Evolutionary conservation across 2,888 invertebrate species (phyloP), one percentile per base, ranked within the genome.

Genomic region (Tenthredo distinguenda): DNA sequence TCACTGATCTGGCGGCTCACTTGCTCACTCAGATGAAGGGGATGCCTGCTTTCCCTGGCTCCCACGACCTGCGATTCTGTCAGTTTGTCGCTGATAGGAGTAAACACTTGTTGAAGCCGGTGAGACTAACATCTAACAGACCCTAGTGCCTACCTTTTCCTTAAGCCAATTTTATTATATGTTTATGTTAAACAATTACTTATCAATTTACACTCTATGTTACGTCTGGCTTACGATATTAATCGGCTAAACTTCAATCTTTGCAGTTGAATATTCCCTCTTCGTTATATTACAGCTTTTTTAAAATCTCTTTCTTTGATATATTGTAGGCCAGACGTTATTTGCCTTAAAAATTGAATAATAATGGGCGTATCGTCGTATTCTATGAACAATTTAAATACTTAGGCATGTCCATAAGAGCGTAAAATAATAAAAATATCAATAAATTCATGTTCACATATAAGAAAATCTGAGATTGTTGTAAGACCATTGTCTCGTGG

Each of bases 11-110:
- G 93, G 92, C 92, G 93, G 92, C 91, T 92, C 92, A 91, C 92
- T 92, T 92, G 94, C 95, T 94, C 94, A 94, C 94, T 94, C 96
- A 98, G 98, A 97, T 98, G 96, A 98, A 98, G 96, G 98, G 98
- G 95, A 96, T 98, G 95, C 93, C 93, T 89, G 97, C 97, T 96
- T 98, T 98, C 95, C 98, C 98, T 94, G 98, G 98, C 95, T 97
- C 98, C 95, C 97, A 98, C 95, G 98, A 98, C 96, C 97, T 98
- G 94, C 96, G 96, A 95, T 98, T 98, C 96, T 98, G 98, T 96
- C 98, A 98, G 94, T 97, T 98, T 96, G 97, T 99, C 94, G 96
- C 98, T 95, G 98, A 99, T 95, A 97, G 99, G 95, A 99, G 99
- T 95, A 97, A 98, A 95, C 97, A 98, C 95, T 97, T 98, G 95